These are phyloP conservation scores for Thaleichthys pacificus DNA, from an alignment of 2,797 vertebrate genomes.

Conservation along the genomic window DNA sequence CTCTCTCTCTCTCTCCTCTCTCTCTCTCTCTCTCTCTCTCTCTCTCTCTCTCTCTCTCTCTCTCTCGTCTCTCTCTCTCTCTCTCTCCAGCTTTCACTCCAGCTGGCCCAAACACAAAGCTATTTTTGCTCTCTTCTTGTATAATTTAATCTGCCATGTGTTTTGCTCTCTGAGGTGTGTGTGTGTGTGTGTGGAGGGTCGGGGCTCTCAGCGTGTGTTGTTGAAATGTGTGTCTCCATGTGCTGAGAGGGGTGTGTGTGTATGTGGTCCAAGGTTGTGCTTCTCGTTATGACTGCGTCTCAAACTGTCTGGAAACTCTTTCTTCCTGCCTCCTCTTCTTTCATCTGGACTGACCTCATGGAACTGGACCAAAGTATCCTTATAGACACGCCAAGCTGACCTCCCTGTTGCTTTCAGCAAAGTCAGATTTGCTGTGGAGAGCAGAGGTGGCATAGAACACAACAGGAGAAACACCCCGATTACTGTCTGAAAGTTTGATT, in stretches of 20 bases:
- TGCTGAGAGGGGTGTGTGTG: conserved; percentile 1
- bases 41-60: conserved; percentile 9
- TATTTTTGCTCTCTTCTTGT: conserved; percentile 70
- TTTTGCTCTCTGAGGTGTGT: conserved; percentile 46
- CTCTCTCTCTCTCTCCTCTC: conserved; percentile 11
- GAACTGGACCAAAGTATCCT: not conserved
- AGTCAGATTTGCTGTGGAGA: not conserved
- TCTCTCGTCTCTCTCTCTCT: conserved; percentile 16
- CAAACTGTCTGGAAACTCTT: not conserved
- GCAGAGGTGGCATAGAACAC: not conserved
- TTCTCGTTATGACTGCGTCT: not conserved
- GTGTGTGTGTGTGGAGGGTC: conserved; percentile 4
- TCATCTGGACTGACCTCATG: not conserved
- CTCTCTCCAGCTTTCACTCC: conserved; percentile 14
- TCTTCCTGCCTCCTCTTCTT: not conserved
- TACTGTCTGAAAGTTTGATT: too few relatives aligned
- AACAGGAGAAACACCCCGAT: too few relatives aligned
- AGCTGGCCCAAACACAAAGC: conserved; percentile 55
- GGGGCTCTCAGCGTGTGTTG: not conserved
- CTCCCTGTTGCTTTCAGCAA: not conserved
- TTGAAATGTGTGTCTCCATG: not conserved
- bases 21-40: conserved; percentile 16
- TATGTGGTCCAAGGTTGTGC: not conserved
- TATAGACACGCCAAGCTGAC: not conserved
- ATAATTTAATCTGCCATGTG: conserved; percentile 67